These are phyloP conservation scores for Penaeus vannamei DNA, from an alignment of 1,140 invertebrate genomes.

Conservation along the genomic window DNA sequence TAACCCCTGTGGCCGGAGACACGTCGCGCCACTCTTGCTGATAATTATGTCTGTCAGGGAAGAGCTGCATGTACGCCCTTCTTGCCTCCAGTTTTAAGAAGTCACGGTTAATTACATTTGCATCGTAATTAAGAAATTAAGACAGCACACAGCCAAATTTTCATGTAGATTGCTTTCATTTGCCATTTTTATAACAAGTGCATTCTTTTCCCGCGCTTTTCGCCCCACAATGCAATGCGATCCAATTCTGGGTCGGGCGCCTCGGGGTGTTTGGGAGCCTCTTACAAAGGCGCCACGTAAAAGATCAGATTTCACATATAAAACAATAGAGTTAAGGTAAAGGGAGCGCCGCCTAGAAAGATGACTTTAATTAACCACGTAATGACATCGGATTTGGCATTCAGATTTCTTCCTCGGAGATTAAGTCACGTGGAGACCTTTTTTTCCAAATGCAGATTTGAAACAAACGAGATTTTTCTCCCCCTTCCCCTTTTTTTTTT, in stretches of 20 bases:
- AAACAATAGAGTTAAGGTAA: slow-evolving; percentile 49
- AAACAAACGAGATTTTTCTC: slow-evolving; percentile 46
- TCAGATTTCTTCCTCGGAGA: slow-evolving; percentile 61
- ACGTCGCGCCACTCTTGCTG: slow-evolving; percentile 59
- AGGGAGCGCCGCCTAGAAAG: slow-evolving; percentile 18
- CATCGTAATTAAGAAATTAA: slow-evolving; percentile 68
- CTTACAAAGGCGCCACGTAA: background rate
- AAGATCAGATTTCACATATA: slow-evolving; percentile 12
- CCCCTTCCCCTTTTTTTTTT: background rate
- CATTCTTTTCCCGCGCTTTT: slow-evolving; percentile 55
- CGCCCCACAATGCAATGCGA: slow-evolving; percentile 48
- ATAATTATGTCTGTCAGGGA: slow-evolving; percentile 67
- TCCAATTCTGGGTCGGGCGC: slow-evolving; percentile 52
- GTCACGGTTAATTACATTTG: slow-evolving; percentile 68
- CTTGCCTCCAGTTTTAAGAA: slow-evolving; percentile 66
- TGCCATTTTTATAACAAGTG: slow-evolving; percentile 58
- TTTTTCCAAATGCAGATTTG: slow-evolving; percentile 42
- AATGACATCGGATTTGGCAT: slow-evolving; percentile 64
- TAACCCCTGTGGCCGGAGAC: slow-evolving; percentile 45
- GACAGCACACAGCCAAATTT: slow-evolving; percentile 65
- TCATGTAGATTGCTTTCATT: slow-evolving; percentile 67
- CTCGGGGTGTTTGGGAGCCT: slow-evolving; percentile 39
- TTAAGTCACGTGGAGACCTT: slow-evolving; percentile 39
- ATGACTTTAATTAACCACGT: slow-evolving; percentile 65
- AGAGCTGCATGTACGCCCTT: slow-evolving; percentile 61